Conservation (phyloP, 2,797 vertebrate genomes). For the Columba guinea region DNA sequence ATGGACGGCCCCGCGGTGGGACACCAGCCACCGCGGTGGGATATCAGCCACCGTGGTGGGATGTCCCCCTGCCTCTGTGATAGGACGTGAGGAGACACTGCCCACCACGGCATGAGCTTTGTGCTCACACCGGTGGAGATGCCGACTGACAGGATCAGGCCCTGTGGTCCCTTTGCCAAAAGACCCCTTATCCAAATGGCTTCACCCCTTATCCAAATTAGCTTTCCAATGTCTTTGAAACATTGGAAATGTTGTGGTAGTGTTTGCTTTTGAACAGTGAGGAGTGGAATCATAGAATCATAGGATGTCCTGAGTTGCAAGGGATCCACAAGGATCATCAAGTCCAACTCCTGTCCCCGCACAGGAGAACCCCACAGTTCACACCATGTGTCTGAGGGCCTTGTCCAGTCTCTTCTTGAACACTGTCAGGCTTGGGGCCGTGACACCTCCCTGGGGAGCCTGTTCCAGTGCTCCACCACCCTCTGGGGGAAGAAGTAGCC, state of each 20-base stretch:
- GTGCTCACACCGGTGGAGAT: not conserved
- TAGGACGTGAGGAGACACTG: not conserved
- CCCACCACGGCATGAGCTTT: too few relatives aligned
- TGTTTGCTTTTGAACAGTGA: not conserved
- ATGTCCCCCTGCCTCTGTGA: accelerated
- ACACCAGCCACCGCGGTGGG: accelerated
- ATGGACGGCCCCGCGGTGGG: not conserved
- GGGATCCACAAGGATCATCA: too few relatives aligned
- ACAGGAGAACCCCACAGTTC: too few relatives aligned
- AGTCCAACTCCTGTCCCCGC: too few relatives aligned
- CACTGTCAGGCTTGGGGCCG: too few relatives aligned
- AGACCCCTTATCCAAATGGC: not conserved
- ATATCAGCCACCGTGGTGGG: not conserved
- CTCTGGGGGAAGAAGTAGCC: too few relatives aligned
- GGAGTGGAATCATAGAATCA: too few relatives aligned
- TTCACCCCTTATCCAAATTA: not conserved
- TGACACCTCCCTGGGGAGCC: too few relatives aligned
- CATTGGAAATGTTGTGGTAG: not conserved
- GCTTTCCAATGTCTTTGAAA: not conserved
- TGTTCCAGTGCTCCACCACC: too few relatives aligned
- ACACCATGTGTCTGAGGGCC: too few relatives aligned
- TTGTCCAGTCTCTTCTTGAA: too few relatives aligned
- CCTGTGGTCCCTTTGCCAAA: not conserved
- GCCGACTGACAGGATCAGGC: not conserved
- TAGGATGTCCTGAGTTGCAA: too few relatives aligned